Evolutionary conservation across 2,113 vertebrate species (phyloP), one percentile per base, ranked within the genome.

Genomic region (Microcebus griseorufus): DNA sequence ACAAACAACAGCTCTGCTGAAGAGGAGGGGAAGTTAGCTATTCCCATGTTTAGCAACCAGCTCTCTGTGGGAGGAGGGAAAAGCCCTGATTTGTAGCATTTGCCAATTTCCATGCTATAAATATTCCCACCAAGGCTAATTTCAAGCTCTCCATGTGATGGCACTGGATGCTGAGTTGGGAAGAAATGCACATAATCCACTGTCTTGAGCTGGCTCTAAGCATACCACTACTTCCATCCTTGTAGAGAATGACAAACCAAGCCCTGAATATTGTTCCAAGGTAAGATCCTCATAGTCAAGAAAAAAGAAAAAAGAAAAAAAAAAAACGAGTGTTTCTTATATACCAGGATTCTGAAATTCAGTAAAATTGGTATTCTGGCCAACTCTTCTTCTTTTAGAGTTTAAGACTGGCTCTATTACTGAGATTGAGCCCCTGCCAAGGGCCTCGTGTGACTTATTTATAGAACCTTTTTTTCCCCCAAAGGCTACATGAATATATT

Each of bases 401-500:
- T 93, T 97, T 94, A 93, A 67, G 17, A 88, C 32, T 96, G 90
- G 72, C 42, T 96, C 85, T 94, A 29, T 95, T 96, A 96, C 32
- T 89, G 27, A 82, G 55, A 94, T 42, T 65, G 55, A 93, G 53
- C 27, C 67, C 60, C 25, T 94, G 93, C 90, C 94, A 95, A 96
- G 29, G 78, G 45, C 14, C 60, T 96, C 88, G 94, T 85, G 75
- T 93, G 79, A 88, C 76, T 82, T 95, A 96, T 95, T 96, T 98
- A 96, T 96, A 94, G 93, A 97, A 65, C 34, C 48, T 53, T 90
- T 83, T 9, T 9, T 55, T 58, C 9, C 3, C 10, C 45, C 37
- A 58, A 92, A 93, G 72, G n/a, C 10, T 90, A 85, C 76, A 81
- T 84, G 53, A 94, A 81, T 96, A 85, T 90, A 80, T 93, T 94